phyloP scores from a whole-genome alignment of 2,113 vertebrate species.

The Megaceryle torquata region DNA sequence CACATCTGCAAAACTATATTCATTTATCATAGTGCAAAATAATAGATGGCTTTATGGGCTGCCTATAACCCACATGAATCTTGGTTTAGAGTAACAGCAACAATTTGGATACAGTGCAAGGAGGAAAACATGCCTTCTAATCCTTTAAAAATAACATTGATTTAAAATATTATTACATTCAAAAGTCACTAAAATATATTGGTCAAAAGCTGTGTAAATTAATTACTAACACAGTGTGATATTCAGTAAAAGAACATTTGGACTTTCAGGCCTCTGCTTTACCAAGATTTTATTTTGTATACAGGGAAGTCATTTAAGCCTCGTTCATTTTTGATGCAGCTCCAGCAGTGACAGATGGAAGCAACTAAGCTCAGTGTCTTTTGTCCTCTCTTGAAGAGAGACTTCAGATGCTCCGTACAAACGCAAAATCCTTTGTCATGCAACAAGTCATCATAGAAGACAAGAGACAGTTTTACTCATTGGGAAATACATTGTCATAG shows the following conservation, averaged over 20 bases:
- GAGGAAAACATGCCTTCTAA: neutral
- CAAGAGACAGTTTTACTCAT: neutral
- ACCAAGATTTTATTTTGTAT: neutral
- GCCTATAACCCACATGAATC: neutral
- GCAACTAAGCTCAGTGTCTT: neutral
- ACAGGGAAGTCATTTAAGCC: neutral
- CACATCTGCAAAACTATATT: neutral
- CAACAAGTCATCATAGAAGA: neutral
- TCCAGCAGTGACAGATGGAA: neutral
- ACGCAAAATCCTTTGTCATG: neutral
- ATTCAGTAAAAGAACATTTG: neutral
- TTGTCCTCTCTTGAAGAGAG: neutral
- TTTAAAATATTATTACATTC: neutral
- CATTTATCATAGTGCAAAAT: neutral
- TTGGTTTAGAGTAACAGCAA: neutral
- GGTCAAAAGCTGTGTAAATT: neutral
- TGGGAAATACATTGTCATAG: neutral
- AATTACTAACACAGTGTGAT: neutral
- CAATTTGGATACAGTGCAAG: neutral
- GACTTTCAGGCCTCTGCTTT: neutral
- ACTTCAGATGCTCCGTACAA: neutral
- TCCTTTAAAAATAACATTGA: neutral
- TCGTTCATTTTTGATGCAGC: neutral
- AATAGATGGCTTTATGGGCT: neutral
- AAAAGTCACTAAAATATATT: neutral